A percentile compares a stretch with the other conserved stretches of the same genome.
Evolutionary conservation across 2,797 vertebrate genomes (phyloP).

Genomic region (Remorina albescens): DNA sequence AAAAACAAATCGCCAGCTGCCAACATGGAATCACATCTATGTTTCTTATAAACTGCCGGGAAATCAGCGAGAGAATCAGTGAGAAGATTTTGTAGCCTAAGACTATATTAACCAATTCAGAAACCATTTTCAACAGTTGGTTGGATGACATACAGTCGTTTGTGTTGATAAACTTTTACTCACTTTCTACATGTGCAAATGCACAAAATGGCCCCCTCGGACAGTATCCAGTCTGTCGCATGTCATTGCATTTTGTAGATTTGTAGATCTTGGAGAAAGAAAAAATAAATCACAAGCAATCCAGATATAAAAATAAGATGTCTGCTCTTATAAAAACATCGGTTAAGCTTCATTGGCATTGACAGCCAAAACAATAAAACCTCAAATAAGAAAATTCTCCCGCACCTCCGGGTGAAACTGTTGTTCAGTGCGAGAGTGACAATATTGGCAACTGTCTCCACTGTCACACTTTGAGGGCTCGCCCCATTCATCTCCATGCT

Average conservation of each 20-base stretch:
- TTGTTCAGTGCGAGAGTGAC: slow-evolving; percentile 96
- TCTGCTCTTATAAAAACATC: neutral
- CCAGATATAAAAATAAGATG: neutral
- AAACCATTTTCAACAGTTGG: neutral
- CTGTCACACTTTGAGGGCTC: slow-evolving; percentile 93
- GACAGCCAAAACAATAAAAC: slow-evolving; percentile 3
- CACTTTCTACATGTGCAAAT: slow-evolving; percentile 94
- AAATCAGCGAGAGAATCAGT: neutral
- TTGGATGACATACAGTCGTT: neutral
- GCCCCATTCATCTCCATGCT: slow-evolving; percentile 95
- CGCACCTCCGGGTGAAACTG: slow-evolving; percentile 95
- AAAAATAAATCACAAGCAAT: slow-evolving; percentile 5
- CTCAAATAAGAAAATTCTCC: slow-evolving; percentile 4
- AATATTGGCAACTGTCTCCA: slow-evolving; percentile 92
- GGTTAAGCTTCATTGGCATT: neutral
- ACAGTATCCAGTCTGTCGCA: slow-evolving; percentile 94
- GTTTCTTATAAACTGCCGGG: neutral
- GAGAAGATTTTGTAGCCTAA: neutral
- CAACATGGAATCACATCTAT: neutral
- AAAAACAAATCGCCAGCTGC: neutral
- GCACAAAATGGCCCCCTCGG: slow-evolving; percentile 95
- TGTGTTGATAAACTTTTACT: slow-evolving; percentile 59
- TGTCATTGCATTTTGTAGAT: slow-evolving; percentile 96
- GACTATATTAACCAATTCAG: neutral
- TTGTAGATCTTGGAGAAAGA: slow-evolving; percentile 90